These are phyloP conservation scores for Druceiella hillmani DNA, from an alignment of 2,888 invertebrate species.

Conservation along the genomic window DNA sequence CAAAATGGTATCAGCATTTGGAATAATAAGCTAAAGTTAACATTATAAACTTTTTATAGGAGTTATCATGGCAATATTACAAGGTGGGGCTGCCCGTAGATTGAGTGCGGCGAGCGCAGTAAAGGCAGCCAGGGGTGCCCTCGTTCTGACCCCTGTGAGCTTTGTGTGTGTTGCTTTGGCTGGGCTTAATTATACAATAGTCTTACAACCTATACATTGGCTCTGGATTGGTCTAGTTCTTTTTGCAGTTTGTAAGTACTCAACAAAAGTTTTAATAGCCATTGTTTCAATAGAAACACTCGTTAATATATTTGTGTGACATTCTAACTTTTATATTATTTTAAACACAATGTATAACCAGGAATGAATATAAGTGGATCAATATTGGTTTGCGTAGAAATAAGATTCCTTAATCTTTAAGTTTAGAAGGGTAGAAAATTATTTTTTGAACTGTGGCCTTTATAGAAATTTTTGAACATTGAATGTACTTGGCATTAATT, in stretches of 20 bases:
- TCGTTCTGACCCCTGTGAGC: constrained; percentile 80
- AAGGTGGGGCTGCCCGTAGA: constrained; percentile 83
- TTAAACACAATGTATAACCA: too few species aligned
- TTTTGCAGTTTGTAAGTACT: constrained; percentile 84
- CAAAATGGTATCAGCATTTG: not conserved
- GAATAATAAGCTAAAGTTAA: not conserved
- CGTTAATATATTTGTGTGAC: constrained; percentile 6
- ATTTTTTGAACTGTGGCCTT: too few species aligned
- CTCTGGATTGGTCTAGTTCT: constrained; percentile 80
- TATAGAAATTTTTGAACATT: too few species aligned
- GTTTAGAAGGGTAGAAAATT: too few species aligned
- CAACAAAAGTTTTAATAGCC: constrained; percentile 9
- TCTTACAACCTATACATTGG: constrained; percentile 41
- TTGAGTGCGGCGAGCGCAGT: constrained; percentile 67
- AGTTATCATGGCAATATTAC: constrained; percentile 82
- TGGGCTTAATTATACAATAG: constrained; percentile 32
- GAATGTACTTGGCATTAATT: too few species aligned
- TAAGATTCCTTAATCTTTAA: too few species aligned
- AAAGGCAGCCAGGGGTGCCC: constrained; percentile 65
- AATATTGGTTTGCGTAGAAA: too few species aligned
- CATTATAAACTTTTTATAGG: constrained; percentile 35
- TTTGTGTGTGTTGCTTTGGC: constrained; percentile 82
- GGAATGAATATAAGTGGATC: too few species aligned
- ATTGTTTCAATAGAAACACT: constrained; percentile 9
- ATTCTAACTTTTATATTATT: too few species aligned